A percentile compares a stretch with the other conserved stretches of the same genome.
These are phyloP conservation scores for Phymorhynchus buccinoides DNA, from an alignment of 1,140 invertebrate genomes.

Conservation along the genomic window DNA sequence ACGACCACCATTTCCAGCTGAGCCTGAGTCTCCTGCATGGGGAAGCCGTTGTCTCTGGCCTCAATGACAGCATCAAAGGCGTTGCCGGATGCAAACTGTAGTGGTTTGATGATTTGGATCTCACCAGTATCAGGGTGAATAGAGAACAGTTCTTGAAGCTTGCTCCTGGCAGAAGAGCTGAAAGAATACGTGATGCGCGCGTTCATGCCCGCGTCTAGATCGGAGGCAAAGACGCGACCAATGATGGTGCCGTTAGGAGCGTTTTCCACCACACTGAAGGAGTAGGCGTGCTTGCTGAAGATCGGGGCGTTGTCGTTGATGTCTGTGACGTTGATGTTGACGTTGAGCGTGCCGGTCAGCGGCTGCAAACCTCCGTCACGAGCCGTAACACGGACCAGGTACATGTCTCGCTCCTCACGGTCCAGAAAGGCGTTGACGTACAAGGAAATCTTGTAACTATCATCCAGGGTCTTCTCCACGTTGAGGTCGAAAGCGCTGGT, in stretches of 20 bases:
- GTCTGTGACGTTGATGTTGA: constrained; percentile 50
- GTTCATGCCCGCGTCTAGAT: constrained; percentile 77
- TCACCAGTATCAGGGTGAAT: constrained; percentile 43
- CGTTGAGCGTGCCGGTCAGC: constrained; percentile 68
- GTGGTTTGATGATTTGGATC: constrained; percentile 38
- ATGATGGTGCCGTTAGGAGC: constrained; percentile 34
- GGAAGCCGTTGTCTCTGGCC: constrained; percentile 47
- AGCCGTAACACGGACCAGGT: constrained; percentile 85
- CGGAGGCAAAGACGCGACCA: constrained; percentile 44
- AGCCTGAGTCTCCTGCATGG: constrained; percentile 41
- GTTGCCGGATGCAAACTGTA: constrained; percentile 49
- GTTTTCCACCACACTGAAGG: constrained; percentile 47
- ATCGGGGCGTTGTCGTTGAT: constrained; percentile 55
- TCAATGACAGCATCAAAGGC: constrained; percentile 48
- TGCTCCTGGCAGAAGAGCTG: not conserved
- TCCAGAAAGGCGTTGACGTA: constrained; percentile 44
- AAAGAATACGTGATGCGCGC: constrained; percentile 85
- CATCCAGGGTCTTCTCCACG: constrained; percentile 81
- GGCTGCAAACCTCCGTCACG: constrained; percentile 88
- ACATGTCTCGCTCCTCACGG: constrained; percentile 46
- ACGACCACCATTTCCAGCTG: constrained; percentile 44
- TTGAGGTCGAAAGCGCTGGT: constrained; percentile 70
- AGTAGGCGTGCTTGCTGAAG: constrained; percentile 44
- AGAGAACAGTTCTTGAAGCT: constrained; percentile 39
- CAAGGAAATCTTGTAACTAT: constrained; percentile 62